phyloP scores from a whole-genome alignment of 2,797 vertebrate genomes.

The Cyprinella venusta region DNA sequence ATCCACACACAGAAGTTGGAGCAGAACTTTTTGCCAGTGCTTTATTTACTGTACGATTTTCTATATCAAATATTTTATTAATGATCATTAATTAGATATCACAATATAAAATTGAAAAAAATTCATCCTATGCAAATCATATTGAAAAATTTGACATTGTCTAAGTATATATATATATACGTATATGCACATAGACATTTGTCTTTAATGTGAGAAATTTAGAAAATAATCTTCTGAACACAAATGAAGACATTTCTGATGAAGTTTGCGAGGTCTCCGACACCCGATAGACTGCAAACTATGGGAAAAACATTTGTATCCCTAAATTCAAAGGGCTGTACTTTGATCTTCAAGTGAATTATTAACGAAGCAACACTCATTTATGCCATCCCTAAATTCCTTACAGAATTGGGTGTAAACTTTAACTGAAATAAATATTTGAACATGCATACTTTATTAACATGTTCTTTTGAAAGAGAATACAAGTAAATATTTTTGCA shows the following conservation, averaged over 20 bases:
- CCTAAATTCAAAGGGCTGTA: background rate
- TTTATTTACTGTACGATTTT: background rate
- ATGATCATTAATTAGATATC: too few species aligned
- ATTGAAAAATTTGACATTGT: background rate
- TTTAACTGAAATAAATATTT: conserved; percentile 33
- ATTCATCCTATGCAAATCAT: background rate
- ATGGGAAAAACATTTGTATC: background rate
- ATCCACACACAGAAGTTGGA: too few species aligned
- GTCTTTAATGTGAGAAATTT: too few species aligned
- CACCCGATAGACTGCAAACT: too few species aligned
- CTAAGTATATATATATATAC: too few species aligned
- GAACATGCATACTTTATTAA: conserved; percentile 18
- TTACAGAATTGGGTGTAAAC: conserved; percentile 7
- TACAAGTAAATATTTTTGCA: background rate
- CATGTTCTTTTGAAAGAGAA: conserved; percentile 10
- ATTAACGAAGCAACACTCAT: background rate
- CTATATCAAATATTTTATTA: background rate
- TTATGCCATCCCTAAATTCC: background rate
- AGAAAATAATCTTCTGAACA: too few species aligned
- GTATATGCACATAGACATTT: too few species aligned
- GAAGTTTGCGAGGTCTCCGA: too few species aligned
- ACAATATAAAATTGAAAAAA: background rate
- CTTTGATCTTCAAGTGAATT: conserved; percentile 18
- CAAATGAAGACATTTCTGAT: too few species aligned
- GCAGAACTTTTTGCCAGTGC: too few species aligned